phyloP scores from a whole-genome alignment of 37 sponge, comb jelly and placozoan species.

The Petrosia ficiformis region DNA sequence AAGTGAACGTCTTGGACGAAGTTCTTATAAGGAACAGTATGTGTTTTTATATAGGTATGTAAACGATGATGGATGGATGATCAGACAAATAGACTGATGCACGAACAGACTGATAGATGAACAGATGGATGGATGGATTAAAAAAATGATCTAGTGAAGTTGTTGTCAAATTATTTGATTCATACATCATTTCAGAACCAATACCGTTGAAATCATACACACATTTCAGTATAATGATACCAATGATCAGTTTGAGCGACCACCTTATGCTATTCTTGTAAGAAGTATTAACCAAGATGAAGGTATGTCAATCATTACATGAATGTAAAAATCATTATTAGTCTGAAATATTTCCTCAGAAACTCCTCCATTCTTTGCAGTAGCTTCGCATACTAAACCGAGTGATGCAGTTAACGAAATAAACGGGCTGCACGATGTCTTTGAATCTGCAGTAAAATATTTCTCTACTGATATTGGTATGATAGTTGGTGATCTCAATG shows the following conservation, averaged over 20 bases:
- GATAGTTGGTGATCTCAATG: conserved; percentile 94
- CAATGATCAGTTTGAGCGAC: conserved; percentile 65
- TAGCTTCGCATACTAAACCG: conserved; percentile 77
- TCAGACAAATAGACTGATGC: too few relatives aligned
- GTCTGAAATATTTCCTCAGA: not conserved
- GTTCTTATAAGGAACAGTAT: conserved; percentile 90
- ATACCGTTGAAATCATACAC: conserved; percentile 10
- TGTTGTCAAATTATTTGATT: not conserved
- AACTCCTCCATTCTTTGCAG: conserved; percentile 66
- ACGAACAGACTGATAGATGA: too few relatives aligned
- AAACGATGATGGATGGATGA: too few relatives aligned
- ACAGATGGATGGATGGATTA: too few relatives aligned
- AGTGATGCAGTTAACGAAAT: conserved; percentile 66
- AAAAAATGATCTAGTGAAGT: too few relatives aligned
- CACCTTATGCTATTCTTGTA: conserved; percentile 49
- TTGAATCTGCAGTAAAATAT: conserved; percentile 20
- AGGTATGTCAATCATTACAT: not conserved
- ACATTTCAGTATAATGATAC: conserved; percentile 48
- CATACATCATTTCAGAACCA: conserved; percentile 14
- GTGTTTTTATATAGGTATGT: conserved; percentile 83
- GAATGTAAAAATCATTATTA: too few relatives aligned
- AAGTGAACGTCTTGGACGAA: conserved; percentile 72
- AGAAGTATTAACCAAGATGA: not conserved
- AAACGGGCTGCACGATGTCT: conserved; percentile 62
- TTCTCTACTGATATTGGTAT: conserved; percentile 37